Base-by-base conservation (phyloP, 2,888 invertebrate genomes). In the Thecocarcelia acutangulata region DNA sequence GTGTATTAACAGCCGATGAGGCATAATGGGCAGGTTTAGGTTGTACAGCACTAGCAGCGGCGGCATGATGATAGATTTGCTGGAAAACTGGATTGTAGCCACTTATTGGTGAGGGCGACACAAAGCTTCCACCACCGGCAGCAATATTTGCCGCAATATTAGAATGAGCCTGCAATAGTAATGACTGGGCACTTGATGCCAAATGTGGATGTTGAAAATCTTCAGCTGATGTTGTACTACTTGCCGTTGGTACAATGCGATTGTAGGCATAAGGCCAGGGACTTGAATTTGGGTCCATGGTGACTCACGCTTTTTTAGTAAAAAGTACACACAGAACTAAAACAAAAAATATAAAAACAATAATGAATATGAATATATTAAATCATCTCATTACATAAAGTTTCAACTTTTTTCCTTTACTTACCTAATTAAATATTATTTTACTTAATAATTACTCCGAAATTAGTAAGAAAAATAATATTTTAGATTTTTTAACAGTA, bases 191-290 rank as follows among this genome's bases (percentile, higher is more conserved):
- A 64, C 94, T 93, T 90, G 93, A 92, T 89, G 95, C 92, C 89
- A 94, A 92, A 90, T 94, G 93, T 91, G 94, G 93, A 91, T 94
- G 94, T 91, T 95, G 93, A 90, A 93, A 92, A 90, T 94, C 93
- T 87, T 93, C 93, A 91, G 93, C 92, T 88, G 93, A 92, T 90
- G 94, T 92, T 52, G 86, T 85, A 90, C 94, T 93, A 87, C 94
- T 93, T 85, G 94, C 94, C 87, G 94, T 92, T 90, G 94, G 94
- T 73, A 90, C 89, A 91, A 96, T 92, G 88, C 96, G 94, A 92
- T 96, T 96, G 93, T 96, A 96, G 87, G 95, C 94, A 90, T 94
- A 94, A 90, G 94, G 94, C 96, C 96, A 96, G 92, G 96, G 96
- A 92, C 95, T 96, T 91, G 95, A 95, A 84, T 90, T 90, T 91